phyloP scores from a whole-genome alignment of 2,888 invertebrate genomes.

The Chrysolina haemoptera region DNA sequence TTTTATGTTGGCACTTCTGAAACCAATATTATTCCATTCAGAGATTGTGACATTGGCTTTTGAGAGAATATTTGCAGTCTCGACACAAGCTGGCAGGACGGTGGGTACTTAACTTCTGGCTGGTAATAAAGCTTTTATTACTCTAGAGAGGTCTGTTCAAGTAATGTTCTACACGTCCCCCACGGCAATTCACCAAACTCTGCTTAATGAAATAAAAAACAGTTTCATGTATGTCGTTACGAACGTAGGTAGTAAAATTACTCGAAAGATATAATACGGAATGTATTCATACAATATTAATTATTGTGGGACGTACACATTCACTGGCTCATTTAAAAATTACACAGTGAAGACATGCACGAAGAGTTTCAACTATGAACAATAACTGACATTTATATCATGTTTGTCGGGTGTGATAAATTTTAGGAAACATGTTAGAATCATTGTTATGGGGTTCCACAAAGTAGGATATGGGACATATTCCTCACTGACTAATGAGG shows the following conservation, averaged over 20 bases:
- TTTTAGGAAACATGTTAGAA: too few species aligned
- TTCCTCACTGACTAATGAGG: too few species aligned
- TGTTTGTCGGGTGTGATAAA: too few species aligned
- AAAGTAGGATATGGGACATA: too few species aligned
- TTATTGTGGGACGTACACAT: background rate
- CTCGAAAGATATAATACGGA: background rate
- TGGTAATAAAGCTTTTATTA: conserved; percentile 56
- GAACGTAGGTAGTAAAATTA: background rate
- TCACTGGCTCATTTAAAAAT: too few species aligned
- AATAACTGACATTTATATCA: too few species aligned
- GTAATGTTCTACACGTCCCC: conserved; percentile 55
- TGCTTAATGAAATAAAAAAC: conserved; percentile 52
- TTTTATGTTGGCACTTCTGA: conserved; percentile 49
- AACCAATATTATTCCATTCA: conserved; percentile 54
- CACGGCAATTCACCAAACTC: conserved; percentile 56
- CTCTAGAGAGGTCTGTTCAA: conserved; percentile 53
- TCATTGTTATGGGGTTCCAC: too few species aligned
- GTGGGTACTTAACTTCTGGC: conserved; percentile 44
- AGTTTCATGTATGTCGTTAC: conserved; percentile 2
- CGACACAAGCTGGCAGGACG: conserved; percentile 48
- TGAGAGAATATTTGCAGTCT: conserved; percentile 48
- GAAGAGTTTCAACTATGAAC: too few species aligned
- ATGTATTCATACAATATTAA: background rate
- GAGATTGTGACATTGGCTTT: conserved; percentile 53
- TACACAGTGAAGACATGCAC: too few species aligned